phyloP scores from a whole-genome alignment of 2,888 invertebrate genomes.

The Notodonta dromedarius region DNA sequence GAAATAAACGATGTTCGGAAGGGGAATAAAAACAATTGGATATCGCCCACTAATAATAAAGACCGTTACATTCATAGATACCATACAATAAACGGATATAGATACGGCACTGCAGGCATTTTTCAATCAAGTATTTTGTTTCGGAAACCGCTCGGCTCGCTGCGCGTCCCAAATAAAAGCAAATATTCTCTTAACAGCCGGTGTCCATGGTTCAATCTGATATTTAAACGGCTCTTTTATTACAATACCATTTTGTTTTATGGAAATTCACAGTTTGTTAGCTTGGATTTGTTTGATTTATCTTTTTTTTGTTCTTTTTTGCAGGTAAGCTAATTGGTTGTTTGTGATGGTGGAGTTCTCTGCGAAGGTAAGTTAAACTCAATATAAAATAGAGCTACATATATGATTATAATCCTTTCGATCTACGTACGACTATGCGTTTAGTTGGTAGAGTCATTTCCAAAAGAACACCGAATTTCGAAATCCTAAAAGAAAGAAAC shows the following conservation, averaged over 20 bases:
- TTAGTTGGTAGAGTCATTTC: neutral
- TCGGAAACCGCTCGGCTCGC: constrained; percentile 28
- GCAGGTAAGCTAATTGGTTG: constrained; percentile 2
- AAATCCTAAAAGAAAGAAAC: no score
- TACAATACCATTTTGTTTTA: constrained; percentile 60
- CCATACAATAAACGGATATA: neutral
- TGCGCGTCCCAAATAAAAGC: constrained; percentile 47
- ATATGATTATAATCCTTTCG: neutral
- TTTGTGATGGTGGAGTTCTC: neutral
- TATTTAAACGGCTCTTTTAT: constrained; percentile 52
- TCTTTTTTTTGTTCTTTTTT: neutral
- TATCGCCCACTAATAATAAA: no score
- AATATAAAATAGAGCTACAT: neutral
- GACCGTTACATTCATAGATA: no score
- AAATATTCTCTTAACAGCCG: constrained; percentile 53
- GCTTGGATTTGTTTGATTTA: constrained; percentile 27
- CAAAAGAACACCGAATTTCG: neutral
- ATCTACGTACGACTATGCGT: no score
- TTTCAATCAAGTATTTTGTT: constrained; percentile 43
- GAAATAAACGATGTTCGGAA: no score
- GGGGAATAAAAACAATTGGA: no score
- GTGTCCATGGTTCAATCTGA: constrained; percentile 54
- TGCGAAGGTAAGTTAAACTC: neutral
- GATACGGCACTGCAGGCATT: constrained; percentile 25
- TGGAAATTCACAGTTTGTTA: constrained; percentile 66